Conservation (phyloP, 2,888 invertebrate species). For the Gymnosoma rotundatum region DNA sequence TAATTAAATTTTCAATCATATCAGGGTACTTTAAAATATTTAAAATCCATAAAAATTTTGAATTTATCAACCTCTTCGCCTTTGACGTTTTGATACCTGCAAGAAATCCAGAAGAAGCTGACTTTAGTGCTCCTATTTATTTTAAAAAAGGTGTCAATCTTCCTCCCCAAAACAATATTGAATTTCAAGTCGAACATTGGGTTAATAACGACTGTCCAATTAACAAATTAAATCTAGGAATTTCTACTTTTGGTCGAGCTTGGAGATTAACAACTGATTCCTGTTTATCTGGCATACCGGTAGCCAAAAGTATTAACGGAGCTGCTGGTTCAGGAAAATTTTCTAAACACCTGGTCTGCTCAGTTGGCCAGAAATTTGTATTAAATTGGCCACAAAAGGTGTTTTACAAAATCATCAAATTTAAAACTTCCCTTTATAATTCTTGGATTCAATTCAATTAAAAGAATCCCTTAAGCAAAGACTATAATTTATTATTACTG, state of each 20-base stretch:
- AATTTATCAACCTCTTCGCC: slow-evolving; percentile 89
- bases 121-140: slow-evolving; percentile 89
- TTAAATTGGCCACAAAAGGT: slow-evolving; percentile 85
- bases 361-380: slow-evolving; percentile 91
- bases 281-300: slow-evolving; percentile 89
- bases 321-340: slow-evolving; percentile 88
- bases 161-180: slow-evolving; percentile 86
- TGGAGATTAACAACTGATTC: slow-evolving; percentile 89
- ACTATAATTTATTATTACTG: no score
- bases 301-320: slow-evolving; percentile 86
- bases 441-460: no score
- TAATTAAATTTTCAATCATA: slow-evolving; percentile 59
- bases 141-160: slow-evolving; percentile 86
- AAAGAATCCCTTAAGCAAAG: no score
- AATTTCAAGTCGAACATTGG: slow-evolving; percentile 87
- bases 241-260: slow-evolving; percentile 88
- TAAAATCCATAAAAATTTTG: slow-evolving; percentile 87
- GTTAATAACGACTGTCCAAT: slow-evolving; percentile 84
- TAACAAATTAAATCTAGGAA: slow-evolving; percentile 87
- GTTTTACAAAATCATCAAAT: no score
- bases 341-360: slow-evolving; percentile 87
- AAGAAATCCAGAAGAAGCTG: slow-evolving; percentile 90
- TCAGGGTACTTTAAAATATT: slow-evolving; percentile 91
- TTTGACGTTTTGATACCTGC: slow-evolving; percentile 91
- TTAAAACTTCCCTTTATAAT: no score